Conservation (phyloP, 2,888 invertebrate genomes). For the Chrysina gloriosa region DNA sequence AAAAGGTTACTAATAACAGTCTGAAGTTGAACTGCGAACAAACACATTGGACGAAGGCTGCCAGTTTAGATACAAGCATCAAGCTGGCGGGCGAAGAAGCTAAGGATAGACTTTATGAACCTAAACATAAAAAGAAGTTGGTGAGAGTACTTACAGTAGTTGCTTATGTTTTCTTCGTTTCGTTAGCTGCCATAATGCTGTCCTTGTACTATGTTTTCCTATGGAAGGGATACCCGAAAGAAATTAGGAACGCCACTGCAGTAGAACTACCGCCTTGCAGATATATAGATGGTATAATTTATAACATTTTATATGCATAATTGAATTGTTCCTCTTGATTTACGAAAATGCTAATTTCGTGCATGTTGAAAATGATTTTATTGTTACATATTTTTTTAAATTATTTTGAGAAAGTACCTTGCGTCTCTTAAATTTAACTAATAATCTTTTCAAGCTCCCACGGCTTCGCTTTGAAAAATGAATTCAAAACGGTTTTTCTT, state of each 20-base stretch:
- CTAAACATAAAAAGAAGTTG: constrained; percentile 88
- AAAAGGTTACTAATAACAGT: constrained; percentile 70
- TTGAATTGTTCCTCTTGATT: no score
- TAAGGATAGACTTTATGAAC: constrained; percentile 80
- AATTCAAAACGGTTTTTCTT: no score
- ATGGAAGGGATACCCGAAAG: constrained; percentile 81
- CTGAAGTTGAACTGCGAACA: constrained; percentile 61
- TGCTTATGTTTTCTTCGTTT: constrained; percentile 94
- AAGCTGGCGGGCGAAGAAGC: constrained; percentile 75
- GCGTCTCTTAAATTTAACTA: no score
- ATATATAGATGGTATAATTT: constrained; percentile 12
- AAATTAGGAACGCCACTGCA: constrained; percentile 50
- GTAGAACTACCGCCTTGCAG: constrained; percentile 15
- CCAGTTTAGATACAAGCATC: constrained; percentile 69
- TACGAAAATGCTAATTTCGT: neutral
- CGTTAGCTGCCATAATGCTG: constrained; percentile 91
- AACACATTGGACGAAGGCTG: constrained; percentile 53
- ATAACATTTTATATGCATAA: no score
- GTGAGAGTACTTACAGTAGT: constrained; percentile 92
- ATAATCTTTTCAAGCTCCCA: no score
- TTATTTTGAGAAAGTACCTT: no score
- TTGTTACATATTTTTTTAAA: no score
- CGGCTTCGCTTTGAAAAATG: no score
- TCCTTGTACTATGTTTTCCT: constrained; percentile 94
- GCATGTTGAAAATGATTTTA: neutral